These are phyloP conservation scores for Drosophila repleta DNA, from an alignment of 1,140 invertebrate species.

Conservation along the genomic window DNA sequence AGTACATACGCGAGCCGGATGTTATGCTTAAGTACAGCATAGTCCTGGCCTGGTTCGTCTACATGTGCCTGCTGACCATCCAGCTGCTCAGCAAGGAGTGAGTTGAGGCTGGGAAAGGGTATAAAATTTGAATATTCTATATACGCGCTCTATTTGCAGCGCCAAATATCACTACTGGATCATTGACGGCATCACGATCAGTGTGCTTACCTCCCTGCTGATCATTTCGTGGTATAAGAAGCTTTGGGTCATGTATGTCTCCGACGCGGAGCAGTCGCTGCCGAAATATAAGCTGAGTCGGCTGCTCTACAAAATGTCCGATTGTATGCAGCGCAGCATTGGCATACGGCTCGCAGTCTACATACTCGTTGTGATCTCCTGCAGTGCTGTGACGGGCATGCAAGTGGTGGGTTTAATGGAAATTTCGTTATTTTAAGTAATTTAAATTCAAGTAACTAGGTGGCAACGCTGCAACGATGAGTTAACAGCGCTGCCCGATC, in stretches of 20 bases:
- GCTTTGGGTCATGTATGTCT: constrained; percentile 80
- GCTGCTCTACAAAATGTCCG: constrained; percentile 84
- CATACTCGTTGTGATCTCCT: constrained; percentile 86
- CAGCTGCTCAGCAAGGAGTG: constrained; percentile 74
- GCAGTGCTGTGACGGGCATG: constrained; percentile 87
- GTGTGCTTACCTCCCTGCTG: constrained; percentile 76
- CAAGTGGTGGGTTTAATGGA: constrained; percentile 85
- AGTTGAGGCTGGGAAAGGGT: constrained; percentile 1
- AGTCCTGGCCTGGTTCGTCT: constrained; percentile 64
- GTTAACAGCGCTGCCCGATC: neutral
- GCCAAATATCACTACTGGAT: constrained; percentile 62
- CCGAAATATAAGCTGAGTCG: constrained; percentile 80
- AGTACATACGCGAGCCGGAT: constrained; percentile 75
- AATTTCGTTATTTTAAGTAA: neutral
- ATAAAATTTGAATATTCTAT: neutral
- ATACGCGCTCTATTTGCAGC: constrained; percentile 7
- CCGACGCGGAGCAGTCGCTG: constrained; percentile 50
- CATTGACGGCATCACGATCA: constrained; percentile 63
- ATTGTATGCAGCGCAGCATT: constrained; percentile 87
- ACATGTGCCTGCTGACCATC: constrained; percentile 68
- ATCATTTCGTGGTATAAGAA: constrained; percentile 83
- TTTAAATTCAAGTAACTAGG: neutral
- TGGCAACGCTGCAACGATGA: neutral
- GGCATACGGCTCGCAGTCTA: constrained; percentile 87
- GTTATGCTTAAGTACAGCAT: constrained; percentile 83